These are phyloP conservation scores for Sminthopsis crassicaudata DNA, from an alignment of 2,113 vertebrate species.

Conservation along the genomic window DNA sequence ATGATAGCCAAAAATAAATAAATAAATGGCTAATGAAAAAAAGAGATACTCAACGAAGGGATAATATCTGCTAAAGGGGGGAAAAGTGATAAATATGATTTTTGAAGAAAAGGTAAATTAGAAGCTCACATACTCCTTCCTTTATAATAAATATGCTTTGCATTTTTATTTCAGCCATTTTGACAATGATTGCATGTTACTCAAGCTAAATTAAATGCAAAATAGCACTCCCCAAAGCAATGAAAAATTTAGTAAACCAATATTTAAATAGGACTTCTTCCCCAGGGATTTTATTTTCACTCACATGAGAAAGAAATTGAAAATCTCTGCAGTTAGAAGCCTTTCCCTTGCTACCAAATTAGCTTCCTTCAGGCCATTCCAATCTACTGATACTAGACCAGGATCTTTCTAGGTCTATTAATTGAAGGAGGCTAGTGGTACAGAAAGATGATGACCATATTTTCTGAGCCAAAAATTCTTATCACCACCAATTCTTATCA, in stretches of 20 bases:
- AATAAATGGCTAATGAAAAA: conserved; percentile 28
- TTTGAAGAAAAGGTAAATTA: background rate
- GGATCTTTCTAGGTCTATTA: background rate
- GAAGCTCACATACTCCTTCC: background rate
- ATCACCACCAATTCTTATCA: background rate
- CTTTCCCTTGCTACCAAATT: background rate
- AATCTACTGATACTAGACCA: background rate
- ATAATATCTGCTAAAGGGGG: background rate
- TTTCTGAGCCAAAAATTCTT: background rate
- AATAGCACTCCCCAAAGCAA: conserved; percentile 19
- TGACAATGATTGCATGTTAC: background rate
- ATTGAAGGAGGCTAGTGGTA: background rate
- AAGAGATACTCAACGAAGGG: background rate
- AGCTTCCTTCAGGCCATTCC: background rate
- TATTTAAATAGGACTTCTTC: background rate
- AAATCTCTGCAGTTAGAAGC: background rate
- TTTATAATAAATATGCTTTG: background rate
- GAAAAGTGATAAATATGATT: background rate
- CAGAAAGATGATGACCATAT: background rate
- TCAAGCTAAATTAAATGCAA: conserved; percentile 22
- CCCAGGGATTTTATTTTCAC: conserved; percentile 4
- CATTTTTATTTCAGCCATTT: background rate
- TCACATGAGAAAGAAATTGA: background rate
- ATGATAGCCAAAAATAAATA: conserved; percentile 7
- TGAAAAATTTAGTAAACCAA: background rate